Conservation (phyloP, 2,888 invertebrate genomes). For the Leptinotarsa peninsularis region DNA sequence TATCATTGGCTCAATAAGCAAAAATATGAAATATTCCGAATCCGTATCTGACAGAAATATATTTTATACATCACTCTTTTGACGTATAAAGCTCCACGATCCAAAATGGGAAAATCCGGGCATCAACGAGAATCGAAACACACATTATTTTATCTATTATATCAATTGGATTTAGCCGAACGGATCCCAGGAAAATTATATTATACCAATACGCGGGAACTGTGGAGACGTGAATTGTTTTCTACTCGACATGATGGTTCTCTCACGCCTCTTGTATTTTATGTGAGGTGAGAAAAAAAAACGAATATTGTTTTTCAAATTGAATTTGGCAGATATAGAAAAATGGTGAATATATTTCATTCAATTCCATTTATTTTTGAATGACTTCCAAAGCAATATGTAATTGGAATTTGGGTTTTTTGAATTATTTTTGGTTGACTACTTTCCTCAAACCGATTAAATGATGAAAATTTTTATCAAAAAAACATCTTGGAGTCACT, state of each 20-base stretch:
- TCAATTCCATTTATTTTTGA: no score
- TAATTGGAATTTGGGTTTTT: no score
- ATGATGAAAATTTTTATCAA: no score
- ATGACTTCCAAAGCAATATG: no score
- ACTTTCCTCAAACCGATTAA: no score
- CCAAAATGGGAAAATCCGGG: slow-evolving; percentile 1
- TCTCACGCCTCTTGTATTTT: background rate
- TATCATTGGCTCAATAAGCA: slow-evolving; percentile 3
- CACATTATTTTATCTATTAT: slow-evolving; percentile 38
- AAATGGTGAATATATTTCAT: no score
- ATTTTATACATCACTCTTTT: background rate
- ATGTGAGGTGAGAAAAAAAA: no score
- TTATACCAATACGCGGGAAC: slow-evolving; percentile 30
- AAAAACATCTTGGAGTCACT: no score
- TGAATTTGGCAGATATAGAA: no score
- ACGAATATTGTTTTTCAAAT: no score
- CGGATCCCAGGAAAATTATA: slow-evolving; percentile 31
- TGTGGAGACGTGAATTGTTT: slow-evolving; percentile 20
- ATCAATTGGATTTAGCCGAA: slow-evolving; percentile 36
- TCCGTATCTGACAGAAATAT: slow-evolving; percentile 40
- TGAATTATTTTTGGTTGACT: no score
- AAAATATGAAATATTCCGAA: slow-evolving; percentile 46
- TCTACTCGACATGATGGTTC: background rate
- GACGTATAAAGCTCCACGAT: no score
- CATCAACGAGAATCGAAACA: slow-evolving; percentile 35